phyloP scores from a whole-genome alignment of 2,888 invertebrate species.

The Melikaiella ostensackeni region DNA sequence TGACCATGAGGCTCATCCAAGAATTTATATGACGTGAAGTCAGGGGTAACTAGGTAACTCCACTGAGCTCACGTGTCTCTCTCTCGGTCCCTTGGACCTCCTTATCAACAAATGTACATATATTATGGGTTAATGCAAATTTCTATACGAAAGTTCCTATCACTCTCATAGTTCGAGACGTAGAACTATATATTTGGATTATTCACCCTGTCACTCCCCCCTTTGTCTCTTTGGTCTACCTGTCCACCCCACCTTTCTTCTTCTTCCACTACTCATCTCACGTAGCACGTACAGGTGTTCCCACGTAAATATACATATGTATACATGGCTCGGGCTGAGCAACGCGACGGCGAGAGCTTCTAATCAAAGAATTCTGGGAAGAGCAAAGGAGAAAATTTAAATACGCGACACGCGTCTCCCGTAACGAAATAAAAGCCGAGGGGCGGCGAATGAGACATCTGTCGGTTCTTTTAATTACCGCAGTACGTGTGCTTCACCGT shows the following conservation, averaged over 20 bases:
- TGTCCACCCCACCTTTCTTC: conserved; percentile 20
- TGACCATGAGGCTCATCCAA: too few species aligned
- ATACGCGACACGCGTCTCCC: conserved; percentile 72
- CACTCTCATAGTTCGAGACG: background rate
- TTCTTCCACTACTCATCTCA: conserved; percentile 18
- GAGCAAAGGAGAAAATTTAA: conserved; percentile 71
- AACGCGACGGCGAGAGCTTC: conserved; percentile 60
- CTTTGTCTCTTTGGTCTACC: conserved; percentile 5
- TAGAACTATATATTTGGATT: background rate
- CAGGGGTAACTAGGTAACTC: too few species aligned
- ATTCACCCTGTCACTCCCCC: background rate
- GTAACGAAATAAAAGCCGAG: conserved; percentile 76
- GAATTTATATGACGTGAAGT: too few species aligned
- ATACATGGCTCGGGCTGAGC: conserved; percentile 8
- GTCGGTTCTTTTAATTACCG: conserved; percentile 77
- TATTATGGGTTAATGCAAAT: background rate
- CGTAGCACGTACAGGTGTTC: conserved; percentile 24
- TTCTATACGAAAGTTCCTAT: background rate
- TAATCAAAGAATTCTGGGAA: conserved; percentile 74
- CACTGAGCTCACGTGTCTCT: too few species aligned
- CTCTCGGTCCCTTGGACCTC: too few species aligned
- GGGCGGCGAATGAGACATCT: conserved; percentile 73
- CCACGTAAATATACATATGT: conserved; percentile 30
- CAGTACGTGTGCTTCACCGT: conserved; percentile 69
- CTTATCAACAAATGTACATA: too few species aligned